Conservation (phyloP, 2,888 invertebrate genomes). For the Dendrolimus houi region DNA sequence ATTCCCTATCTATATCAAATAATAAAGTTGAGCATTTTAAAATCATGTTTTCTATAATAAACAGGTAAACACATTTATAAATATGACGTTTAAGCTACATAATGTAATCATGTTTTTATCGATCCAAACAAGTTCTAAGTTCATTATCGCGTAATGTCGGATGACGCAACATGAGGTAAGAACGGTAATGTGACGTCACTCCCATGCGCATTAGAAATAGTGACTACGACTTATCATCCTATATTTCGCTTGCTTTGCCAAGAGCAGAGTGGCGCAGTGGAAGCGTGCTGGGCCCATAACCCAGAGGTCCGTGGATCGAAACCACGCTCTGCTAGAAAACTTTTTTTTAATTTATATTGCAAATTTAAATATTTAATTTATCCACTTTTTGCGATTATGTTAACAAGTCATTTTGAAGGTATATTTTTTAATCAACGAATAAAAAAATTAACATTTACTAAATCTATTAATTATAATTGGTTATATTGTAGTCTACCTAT, state of each 20-base stretch:
- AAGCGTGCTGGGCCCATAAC: constrained; percentile 91
- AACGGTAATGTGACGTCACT: constrained; percentile 24
- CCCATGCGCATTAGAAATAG: constrained; percentile 15
- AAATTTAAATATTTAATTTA: no score
- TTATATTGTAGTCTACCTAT: no score
- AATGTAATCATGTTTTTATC: background rate
- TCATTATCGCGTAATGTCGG: background rate
- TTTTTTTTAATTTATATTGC: constrained; percentile 14
- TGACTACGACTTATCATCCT: constrained; percentile 6
- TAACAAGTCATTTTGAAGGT: no score
- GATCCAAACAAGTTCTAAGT: background rate
- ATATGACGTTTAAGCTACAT: no score
- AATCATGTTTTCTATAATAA: no score
- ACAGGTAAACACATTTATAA: no score
- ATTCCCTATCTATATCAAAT: no score
- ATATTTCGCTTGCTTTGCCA: constrained; percentile 24
- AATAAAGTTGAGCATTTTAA: no score
- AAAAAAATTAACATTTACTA: no score
- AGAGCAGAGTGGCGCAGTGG: constrained; percentile 88
- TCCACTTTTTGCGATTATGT: no score
- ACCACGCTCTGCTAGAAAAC: constrained; percentile 82
- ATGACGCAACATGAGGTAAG: constrained; percentile 16
- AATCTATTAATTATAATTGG: no score
- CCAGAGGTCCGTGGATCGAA: constrained; percentile 94
- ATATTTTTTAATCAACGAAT: no score